Evolutionary conservation across 2,113 vertebrate species (phyloP).

Genomic region (Podarcis muralis): DNA sequence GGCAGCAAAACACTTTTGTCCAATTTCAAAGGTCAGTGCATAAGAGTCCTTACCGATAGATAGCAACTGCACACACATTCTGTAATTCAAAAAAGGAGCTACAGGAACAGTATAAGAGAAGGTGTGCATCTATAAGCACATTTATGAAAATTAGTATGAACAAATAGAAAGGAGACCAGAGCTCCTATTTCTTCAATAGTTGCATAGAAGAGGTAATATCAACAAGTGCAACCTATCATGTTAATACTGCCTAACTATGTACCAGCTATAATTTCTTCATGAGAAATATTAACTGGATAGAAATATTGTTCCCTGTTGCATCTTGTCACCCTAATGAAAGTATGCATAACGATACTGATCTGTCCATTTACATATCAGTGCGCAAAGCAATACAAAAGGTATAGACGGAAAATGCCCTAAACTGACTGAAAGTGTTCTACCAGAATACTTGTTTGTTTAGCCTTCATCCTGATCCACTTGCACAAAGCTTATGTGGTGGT

Average conservation of each 20-base stretch:
- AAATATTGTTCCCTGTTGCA: neutral
- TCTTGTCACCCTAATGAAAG: neutral
- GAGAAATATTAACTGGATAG: accelerated
- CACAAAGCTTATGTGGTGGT: no score
- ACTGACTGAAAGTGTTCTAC: accelerated
- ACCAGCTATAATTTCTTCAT: accelerated
- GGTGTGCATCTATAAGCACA: neutral
- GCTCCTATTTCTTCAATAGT: neutral
- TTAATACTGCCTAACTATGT: neutral
- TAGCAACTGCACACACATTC: neutral
- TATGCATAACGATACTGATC: accelerated
- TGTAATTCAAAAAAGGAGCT: accelerated
- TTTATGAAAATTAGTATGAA: neutral
- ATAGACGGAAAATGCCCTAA: neutral
- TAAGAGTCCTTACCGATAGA: neutral
- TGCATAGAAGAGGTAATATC: neutral
- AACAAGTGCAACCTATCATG: neutral
- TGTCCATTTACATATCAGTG: neutral
- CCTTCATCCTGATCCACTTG: no score
- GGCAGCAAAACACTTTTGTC: neutral
- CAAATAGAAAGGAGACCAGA: neutral
- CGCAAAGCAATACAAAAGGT: neutral
- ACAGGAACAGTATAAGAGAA: neutral
- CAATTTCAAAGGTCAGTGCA: accelerated
- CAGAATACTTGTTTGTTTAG: no score